phyloP scores from a whole-genome alignment of 2,797 vertebrate genomes.

The Sebastes umbrosus region DNA sequence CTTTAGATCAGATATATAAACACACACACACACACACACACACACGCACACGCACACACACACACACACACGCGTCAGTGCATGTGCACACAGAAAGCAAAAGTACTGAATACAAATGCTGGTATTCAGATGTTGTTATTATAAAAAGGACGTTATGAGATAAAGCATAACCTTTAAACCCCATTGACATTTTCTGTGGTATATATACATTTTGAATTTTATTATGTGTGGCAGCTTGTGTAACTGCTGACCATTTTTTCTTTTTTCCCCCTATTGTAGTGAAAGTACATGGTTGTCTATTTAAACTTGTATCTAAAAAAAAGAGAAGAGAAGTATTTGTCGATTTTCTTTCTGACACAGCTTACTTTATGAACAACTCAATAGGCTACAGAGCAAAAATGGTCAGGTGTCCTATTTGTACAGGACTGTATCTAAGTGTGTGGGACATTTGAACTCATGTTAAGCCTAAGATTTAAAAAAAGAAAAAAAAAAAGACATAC shows the following conservation, averaged over 20 bases:
- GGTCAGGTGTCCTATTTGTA: neutral
- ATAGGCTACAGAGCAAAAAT: neutral
- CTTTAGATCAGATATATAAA: slow-evolving; percentile 9
- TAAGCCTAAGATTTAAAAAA: slow-evolving; percentile 20
- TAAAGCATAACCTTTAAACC: slow-evolving; percentile 37
- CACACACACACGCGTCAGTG: neutral
- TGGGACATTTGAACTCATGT: neutral
- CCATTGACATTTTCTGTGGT: slow-evolving; percentile 26
- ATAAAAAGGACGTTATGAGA: slow-evolving; percentile 16
- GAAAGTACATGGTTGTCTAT: neutral
- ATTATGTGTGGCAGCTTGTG: slow-evolving; percentile 18
- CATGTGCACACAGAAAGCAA: neutral
- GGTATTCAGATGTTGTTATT: slow-evolving; percentile 20
- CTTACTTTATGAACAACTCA: neutral
- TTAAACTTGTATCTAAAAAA: neutral
- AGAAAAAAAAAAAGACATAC: slow-evolving; percentile 17
- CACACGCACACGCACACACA: too few species aligned
- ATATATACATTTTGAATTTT: slow-evolving; percentile 8
- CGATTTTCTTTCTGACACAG: neutral
- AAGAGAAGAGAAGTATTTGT: neutral
- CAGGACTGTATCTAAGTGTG: neutral
- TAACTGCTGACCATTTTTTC: neutral
- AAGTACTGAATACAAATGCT: neutral
- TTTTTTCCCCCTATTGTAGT: neutral
- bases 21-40: too few species aligned